phyloP scores from a whole-genome alignment of 2,113 vertebrate genomes.

The Pterocles orientalis region DNA sequence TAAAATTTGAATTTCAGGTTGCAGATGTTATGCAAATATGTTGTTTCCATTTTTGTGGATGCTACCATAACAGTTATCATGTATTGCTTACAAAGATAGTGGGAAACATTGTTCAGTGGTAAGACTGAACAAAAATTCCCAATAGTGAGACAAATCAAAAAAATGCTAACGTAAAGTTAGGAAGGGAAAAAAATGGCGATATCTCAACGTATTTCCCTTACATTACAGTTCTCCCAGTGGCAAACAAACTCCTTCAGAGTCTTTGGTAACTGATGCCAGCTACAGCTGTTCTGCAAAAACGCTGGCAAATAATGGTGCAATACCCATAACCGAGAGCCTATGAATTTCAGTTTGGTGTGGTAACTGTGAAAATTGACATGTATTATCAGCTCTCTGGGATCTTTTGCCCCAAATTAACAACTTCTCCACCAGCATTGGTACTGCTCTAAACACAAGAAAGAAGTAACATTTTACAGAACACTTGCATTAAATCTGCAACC shows the following conservation, averaged over 20 bases:
- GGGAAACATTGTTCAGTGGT: background rate
- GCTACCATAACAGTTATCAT: background rate
- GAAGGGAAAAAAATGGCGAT: background rate
- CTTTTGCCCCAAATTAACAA: conserved; percentile 75
- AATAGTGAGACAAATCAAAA: background rate
- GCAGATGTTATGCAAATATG: background rate
- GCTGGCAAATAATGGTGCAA: conserved; percentile 65
- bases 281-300: conserved; percentile 69
- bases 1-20: background rate
- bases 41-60: background rate
- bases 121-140: background rate
- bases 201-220: conserved; percentile 6
- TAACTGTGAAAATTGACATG: conserved; percentile 77
- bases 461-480: background rate
- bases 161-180: background rate
- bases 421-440: conserved; percentile 75
- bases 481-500: background rate
- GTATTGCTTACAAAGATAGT: background rate
- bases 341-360: conserved; percentile 75
- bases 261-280: conserved; percentile 75
- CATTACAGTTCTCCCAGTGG: conserved; percentile 81
- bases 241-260: conserved; percentile 68
- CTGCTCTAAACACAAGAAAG: conserved; percentile 55
- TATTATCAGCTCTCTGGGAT: conserved; percentile 65
- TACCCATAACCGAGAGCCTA: conserved; percentile 65